phyloP scores from a whole-genome alignment of 1,140 invertebrate genomes.

The Drosophila takahashii region DNA sequence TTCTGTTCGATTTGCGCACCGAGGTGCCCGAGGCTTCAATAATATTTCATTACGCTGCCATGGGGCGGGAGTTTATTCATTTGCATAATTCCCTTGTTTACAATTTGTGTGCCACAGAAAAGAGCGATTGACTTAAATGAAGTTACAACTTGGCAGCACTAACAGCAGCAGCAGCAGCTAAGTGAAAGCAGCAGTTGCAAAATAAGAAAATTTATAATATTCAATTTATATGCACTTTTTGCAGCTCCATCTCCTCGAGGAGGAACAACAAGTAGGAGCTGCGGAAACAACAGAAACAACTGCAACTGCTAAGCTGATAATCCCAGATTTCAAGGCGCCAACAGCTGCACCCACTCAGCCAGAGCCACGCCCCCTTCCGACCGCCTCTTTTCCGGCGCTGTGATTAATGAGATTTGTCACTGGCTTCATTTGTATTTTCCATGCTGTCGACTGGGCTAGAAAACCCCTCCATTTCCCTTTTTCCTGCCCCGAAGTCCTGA shows the following conservation, averaged over 20 bases:
- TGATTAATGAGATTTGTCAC: conserved; percentile 83
- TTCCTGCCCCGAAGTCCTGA: not conserved
- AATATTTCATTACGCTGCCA: conserved; percentile 44
- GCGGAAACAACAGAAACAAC: conserved; percentile 40
- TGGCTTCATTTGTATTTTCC: conserved; percentile 81
- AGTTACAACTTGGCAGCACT: conserved; percentile 77
- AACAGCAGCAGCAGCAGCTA: conserved; percentile 43
- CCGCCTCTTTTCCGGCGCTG: conserved; percentile 37
- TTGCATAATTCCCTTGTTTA: conserved; percentile 83
- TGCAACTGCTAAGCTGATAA: conserved; percentile 76
- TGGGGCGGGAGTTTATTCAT: conserved; percentile 59
- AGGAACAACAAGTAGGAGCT: conserved; percentile 43
- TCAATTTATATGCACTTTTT: conserved; percentile 83
- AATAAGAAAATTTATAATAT: conserved; percentile 80
- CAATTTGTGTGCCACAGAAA: conserved; percentile 58
- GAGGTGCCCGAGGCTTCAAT: conserved; percentile 9
- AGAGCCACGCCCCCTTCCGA: conserved; percentile 7
- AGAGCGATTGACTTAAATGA: conserved; percentile 82
- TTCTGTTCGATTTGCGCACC: conserved; percentile 41
- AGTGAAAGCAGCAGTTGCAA: conserved; percentile 67
- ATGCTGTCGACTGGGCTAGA: conserved; percentile 67
- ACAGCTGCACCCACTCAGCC: conserved; percentile 50
- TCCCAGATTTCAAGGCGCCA: conserved; percentile 62
- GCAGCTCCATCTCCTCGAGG: conserved; percentile 14
- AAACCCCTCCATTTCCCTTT: not conserved